These are phyloP conservation scores for Anoplolepis gracilipes DNA, from an alignment of 1,140 invertebrate species.

Conservation along the genomic window DNA sequence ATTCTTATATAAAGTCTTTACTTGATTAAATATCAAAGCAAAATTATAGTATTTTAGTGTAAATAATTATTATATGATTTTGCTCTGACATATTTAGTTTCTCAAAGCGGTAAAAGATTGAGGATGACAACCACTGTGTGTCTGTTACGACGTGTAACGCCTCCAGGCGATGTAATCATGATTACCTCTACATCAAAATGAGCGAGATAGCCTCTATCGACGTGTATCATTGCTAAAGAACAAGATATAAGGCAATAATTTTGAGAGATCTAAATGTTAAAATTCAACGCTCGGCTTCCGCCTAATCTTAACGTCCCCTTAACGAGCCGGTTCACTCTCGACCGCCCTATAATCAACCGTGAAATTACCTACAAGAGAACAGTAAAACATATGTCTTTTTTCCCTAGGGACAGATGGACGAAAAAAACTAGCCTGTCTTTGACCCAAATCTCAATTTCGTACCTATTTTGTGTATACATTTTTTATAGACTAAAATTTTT, in stretches of 20 bases:
- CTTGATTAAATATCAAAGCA: background rate
- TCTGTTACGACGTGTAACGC: constrained; percentile 53
- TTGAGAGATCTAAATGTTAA: constrained; percentile 42
- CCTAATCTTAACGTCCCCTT: constrained; percentile 45
- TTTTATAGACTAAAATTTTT: background rate
- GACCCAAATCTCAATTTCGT: constrained; percentile 28
- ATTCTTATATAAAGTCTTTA: no score
- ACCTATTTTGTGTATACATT: constrained; percentile 16
- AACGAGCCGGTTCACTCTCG: constrained; percentile 51
- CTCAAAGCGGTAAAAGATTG: background rate
- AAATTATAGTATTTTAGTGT: no score
- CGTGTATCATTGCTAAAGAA: constrained; percentile 42
- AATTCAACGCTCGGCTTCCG: constrained; percentile 36
- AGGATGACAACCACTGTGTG: constrained; percentile 64
- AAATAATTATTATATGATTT: constrained; percentile 34
- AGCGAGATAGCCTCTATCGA: constrained; percentile 28
- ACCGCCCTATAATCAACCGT: constrained; percentile 50
- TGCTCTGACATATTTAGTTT: background rate
- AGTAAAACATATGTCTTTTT: constrained; percentile 57
- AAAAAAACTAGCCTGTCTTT: constrained; percentile 19
- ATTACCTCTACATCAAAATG: constrained; percentile 47
- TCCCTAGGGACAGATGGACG: constrained; percentile 32
- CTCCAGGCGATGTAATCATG: constrained; percentile 63
- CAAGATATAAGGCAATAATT: constrained; percentile 44
- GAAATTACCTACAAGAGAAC: constrained; percentile 49